phyloP scores from a whole-genome alignment of 2,113 vertebrate genomes.

The Potamarius usumacintae region DNA sequence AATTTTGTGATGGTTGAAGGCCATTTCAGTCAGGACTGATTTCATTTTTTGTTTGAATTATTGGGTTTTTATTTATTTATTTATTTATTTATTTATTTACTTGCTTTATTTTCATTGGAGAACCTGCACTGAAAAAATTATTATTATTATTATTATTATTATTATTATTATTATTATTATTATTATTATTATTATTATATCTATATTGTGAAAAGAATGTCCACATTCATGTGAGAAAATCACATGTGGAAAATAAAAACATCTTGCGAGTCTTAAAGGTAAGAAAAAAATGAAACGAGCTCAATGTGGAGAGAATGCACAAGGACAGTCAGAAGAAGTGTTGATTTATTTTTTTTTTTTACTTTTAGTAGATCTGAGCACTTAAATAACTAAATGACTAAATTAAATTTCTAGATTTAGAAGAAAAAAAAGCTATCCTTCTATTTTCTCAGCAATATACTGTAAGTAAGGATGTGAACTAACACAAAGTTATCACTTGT shows the following conservation, averaged over 20 bases:
- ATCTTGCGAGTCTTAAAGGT: too few species aligned
- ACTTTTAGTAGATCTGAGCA: neutral
- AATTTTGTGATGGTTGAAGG: neutral
- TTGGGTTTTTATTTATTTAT: too few species aligned
- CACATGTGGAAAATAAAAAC: too few species aligned
- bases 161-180: too few species aligned
- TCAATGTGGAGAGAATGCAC: neutral
- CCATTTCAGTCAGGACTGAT: neutral
- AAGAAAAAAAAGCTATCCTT: neutral
- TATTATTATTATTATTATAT: neutral
- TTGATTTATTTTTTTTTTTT: neutral
- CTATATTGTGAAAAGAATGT: too few species aligned
- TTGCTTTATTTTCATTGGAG: neutral
- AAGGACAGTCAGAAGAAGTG: neutral
- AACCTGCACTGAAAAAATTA: neutral
- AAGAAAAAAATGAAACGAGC: neutral
- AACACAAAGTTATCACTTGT: neutral
- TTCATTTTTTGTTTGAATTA: neutral
- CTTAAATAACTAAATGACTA: neutral
- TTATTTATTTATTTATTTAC: too few species aligned
- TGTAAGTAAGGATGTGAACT: neutral
- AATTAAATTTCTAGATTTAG: neutral
- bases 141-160: neutral
- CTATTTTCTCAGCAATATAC: neutral
- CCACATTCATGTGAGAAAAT: too few species aligned